A percentile compares a stretch with the other conserved stretches of the same genome.
These are phyloP conservation scores for Erinaceus europaeus DNA, from an alignment of 2,113 vertebrate genomes.

Conservation along the genomic window DNA sequence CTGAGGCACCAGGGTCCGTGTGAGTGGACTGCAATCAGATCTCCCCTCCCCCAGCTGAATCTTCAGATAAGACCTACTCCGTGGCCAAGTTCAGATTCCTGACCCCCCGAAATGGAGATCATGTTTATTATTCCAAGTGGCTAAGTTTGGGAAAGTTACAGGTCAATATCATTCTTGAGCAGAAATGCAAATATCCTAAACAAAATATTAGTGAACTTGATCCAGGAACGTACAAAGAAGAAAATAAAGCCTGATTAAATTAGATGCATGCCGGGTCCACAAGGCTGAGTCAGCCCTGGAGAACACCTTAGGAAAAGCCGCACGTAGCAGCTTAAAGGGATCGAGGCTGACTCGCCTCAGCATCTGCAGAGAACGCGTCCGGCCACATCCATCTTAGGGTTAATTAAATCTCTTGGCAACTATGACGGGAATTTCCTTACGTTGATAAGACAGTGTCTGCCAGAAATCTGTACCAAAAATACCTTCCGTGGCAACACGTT, in stretches of 20 bases:
- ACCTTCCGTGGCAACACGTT: not conserved
- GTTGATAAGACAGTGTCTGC: not conserved
- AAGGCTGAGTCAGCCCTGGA: not conserved
- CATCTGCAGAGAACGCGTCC: not conserved
- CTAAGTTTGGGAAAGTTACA: not conserved
- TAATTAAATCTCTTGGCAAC: not conserved
- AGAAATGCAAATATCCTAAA: not conserved
- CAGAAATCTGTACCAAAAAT: not conserved
- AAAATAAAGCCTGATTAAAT: not conserved
- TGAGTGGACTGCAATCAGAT: accelerated
- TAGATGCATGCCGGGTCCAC: not conserved
- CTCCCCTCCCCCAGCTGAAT: not conserved
- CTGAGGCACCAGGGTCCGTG: not conserved
- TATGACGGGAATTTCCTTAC: not conserved
- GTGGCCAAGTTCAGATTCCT: not conserved
- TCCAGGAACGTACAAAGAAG: not conserved
- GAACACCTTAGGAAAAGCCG: not conserved
- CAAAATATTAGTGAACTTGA: not conserved
- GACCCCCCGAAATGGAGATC: not conserved
- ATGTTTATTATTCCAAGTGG: not conserved
- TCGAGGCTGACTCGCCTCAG: not conserved
- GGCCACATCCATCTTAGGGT: not conserved
- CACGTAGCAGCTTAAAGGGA: not conserved
- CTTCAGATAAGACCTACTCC: not conserved
- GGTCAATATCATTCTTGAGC: not conserved